Percentiles rank a stretch among this genome's conserved stretches.
These are phyloP conservation scores for Magallana nippona DNA, from an alignment of 2,888 invertebrate genomes.

Conservation along the genomic window DNA sequence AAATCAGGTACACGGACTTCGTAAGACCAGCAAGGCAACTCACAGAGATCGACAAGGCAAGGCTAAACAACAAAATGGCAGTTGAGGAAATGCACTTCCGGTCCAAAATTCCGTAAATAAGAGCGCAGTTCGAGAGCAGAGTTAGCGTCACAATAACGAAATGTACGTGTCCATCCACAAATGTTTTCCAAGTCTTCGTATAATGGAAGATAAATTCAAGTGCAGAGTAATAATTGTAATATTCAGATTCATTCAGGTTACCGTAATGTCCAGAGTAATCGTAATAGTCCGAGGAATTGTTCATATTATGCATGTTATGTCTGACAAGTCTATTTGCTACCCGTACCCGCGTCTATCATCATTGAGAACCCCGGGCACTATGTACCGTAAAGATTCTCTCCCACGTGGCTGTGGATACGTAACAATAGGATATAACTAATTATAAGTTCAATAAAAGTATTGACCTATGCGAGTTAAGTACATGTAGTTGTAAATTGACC, in stretches of 20 bases:
- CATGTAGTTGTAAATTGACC: no score
- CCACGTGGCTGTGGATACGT: no score
- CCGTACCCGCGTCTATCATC: no score
- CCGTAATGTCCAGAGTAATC: neutral
- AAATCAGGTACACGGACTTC: neutral
- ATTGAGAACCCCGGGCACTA: no score
- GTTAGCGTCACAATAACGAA: neutral
- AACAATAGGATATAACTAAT: no score
- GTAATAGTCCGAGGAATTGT: neutral
- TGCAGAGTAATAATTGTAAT: neutral
- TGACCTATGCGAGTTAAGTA: no score
- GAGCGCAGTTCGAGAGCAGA: neutral
- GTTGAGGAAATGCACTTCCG: neutral
- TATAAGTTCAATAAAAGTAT: no score
- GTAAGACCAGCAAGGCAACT: neutral
- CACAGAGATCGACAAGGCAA: constrained; percentile 6
- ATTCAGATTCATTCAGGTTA: neutral
- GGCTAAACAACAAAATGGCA: neutral
- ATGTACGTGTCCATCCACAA: neutral
- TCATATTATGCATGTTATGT: no score
- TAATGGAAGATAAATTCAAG: neutral
- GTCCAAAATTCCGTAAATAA: neutral
- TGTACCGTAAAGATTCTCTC: no score
- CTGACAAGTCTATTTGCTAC: no score
- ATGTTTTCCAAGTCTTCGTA: constrained; percentile 1